Percentiles rank a stretch among this genome's conserved stretches.
These are phyloP conservation scores for Forficula auricularia DNA, from an alignment of 1,140 invertebrate species.

Conservation along the genomic window DNA sequence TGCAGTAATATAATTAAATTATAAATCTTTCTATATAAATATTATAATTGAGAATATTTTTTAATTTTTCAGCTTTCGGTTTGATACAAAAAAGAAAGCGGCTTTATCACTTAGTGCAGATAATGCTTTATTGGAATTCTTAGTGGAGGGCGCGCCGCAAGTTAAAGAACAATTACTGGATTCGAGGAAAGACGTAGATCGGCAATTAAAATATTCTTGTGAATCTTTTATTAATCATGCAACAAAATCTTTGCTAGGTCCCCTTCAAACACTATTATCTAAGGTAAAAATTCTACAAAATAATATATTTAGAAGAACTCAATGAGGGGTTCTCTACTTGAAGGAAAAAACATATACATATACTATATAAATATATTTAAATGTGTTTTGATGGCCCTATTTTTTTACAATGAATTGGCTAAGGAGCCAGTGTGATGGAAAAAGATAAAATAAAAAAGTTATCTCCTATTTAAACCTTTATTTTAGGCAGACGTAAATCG, in stretches of 20 bases:
- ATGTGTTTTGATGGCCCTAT: too few species aligned
- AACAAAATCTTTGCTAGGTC: conserved; percentile 54
- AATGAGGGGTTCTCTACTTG: conserved; percentile 12
- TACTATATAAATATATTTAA: too few species aligned
- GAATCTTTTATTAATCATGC: conserved; percentile 73
- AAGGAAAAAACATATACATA: too few species aligned
- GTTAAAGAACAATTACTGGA: conserved; percentile 83
- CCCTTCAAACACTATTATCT: conserved; percentile 51
- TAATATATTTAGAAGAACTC: conserved; percentile 6
- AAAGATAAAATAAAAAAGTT: too few species aligned
- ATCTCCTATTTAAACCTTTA: too few species aligned
- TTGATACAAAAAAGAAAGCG: conserved; percentile 70
- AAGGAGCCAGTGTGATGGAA: too few species aligned
- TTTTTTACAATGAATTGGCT: too few species aligned
- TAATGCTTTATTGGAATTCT: conserved; percentile 81
- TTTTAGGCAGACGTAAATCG: too few species aligned
- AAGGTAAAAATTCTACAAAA: conserved; percentile 40
- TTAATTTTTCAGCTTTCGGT: conserved; percentile 42
- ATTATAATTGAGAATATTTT: conserved; percentile 2
- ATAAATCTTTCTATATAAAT: conserved; percentile 3
- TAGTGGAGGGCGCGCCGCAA: conserved; percentile 76
- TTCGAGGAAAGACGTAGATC: conserved; percentile 86
- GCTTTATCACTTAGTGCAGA: conserved; percentile 69
- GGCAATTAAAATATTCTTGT: conserved; percentile 78
- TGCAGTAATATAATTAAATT: conserved; percentile 28